Percentiles rank a stretch among this genome's conserved stretches.
Conservation (phyloP, 2,113 vertebrate species). For the Aplodontia rufa region DNA sequence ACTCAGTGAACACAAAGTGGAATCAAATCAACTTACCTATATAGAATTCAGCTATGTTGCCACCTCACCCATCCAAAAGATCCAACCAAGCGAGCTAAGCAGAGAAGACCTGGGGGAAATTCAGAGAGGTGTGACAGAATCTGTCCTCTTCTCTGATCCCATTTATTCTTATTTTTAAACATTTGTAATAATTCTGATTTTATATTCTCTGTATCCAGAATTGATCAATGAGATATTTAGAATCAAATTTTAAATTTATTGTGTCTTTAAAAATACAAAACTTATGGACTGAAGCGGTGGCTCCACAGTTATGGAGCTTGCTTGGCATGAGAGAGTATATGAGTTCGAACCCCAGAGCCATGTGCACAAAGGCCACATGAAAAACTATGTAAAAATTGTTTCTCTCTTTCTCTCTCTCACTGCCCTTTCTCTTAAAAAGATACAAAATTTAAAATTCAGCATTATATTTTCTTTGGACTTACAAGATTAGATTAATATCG, state of each 20-base stretch:
- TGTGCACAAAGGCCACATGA: no score
- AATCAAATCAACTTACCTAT: background rate
- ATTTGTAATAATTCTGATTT: background rate
- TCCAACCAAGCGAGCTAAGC: background rate
- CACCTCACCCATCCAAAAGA: background rate
- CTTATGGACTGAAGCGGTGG: no score
- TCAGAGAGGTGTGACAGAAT: background rate
- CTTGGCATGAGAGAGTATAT: no score
- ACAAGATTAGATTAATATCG: background rate
- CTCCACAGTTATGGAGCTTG: no score
- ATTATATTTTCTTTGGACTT: conserved; percentile 22
- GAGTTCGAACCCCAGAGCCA: no score
- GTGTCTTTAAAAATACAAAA: conserved; percentile 14
- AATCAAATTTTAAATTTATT: background rate
- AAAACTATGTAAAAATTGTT: no score
- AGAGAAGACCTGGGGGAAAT: conserved; percentile 10
- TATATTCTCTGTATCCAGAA: background rate
- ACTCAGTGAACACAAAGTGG: background rate
- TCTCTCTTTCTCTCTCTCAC: no score
- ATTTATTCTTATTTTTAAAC: conserved; percentile 30
- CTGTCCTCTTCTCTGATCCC: background rate
- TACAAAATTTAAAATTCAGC: conserved; percentile 1
- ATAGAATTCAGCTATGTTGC: background rate
- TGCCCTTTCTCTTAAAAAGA: no score
- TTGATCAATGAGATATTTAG: background rate